phyloP scores from a whole-genome alignment of 2,888 invertebrate genomes.

The Dryomyza anilis region DNA sequence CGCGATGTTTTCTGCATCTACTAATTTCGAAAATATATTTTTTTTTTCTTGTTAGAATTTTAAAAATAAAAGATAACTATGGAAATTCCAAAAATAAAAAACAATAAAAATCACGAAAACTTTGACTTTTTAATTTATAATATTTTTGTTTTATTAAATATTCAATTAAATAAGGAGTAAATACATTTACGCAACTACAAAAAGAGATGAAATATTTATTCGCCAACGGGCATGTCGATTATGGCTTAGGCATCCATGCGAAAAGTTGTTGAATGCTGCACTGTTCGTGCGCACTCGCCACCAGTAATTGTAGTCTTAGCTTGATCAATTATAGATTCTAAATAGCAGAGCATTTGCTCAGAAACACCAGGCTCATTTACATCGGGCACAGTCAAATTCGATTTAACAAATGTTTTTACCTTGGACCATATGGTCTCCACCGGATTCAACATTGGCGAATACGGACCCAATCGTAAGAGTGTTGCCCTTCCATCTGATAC shows the following conservation, averaged over 20 bases:
- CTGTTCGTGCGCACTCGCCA: background rate
- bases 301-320: too few relatives aligned
- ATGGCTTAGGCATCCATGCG: background rate
- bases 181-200: too few relatives aligned
- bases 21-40: background rate
- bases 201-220: too few relatives aligned
- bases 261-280: background rate
- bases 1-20: too few relatives aligned
- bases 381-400: background rate
- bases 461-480: too few relatives aligned
- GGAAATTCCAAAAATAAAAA: background rate
- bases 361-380: background rate
- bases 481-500: background rate
- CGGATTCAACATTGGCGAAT: too few relatives aligned
- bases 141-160: background rate
- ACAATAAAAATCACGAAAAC: background rate
- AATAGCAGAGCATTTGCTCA: background rate
- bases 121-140: background rate
- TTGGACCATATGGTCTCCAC: background rate
- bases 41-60: background rate
- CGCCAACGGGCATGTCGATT: background rate
- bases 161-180: too few relatives aligned
- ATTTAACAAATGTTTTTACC: background rate
- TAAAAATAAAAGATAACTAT: background rate
- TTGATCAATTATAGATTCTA: background rate